Percentiles rank a stretch among this genome's conserved stretches.
phyloP scores from a whole-genome alignment of 2,113 vertebrate genomes.

The Acrocephalus kingi region DNA sequence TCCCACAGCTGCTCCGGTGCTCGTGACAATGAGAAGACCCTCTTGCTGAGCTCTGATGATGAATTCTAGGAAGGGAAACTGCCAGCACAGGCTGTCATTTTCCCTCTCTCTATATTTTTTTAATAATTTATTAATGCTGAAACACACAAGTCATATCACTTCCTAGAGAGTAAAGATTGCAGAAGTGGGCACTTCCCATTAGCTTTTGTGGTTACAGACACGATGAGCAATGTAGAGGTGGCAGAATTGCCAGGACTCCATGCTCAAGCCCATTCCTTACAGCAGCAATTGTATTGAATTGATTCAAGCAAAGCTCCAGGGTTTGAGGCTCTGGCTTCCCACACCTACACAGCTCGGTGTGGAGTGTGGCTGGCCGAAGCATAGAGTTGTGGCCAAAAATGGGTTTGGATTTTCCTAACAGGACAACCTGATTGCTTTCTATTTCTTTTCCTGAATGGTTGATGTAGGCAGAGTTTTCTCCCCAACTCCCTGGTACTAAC shows the following conservation, averaged over 20 bases:
- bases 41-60: conserved; percentile 92
- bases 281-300: background rate
- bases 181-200: conserved; percentile 27
- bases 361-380: background rate
- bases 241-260: background rate
- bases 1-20: conserved; percentile 85
- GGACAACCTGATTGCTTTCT: background rate
- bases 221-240: background rate
- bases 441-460: background rate
- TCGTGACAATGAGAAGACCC: conserved; percentile 90
- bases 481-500: background rate
- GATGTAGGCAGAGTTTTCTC: background rate
- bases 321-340: background rate
- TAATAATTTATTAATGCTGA: conserved; percentile 73
- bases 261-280: background rate
- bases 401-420: background rate
- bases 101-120: background rate
- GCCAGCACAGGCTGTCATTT: background rate
- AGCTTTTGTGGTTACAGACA: background rate
- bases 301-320: background rate
- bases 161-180: conserved; percentile 53
- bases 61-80: conserved; percentile 81
- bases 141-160: conserved; percentile 54
- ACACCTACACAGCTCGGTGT: background rate
- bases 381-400: background rate